phyloP scores from a whole-genome alignment of 1,140 invertebrate genomes.

The Solenopsis invicta region DNA sequence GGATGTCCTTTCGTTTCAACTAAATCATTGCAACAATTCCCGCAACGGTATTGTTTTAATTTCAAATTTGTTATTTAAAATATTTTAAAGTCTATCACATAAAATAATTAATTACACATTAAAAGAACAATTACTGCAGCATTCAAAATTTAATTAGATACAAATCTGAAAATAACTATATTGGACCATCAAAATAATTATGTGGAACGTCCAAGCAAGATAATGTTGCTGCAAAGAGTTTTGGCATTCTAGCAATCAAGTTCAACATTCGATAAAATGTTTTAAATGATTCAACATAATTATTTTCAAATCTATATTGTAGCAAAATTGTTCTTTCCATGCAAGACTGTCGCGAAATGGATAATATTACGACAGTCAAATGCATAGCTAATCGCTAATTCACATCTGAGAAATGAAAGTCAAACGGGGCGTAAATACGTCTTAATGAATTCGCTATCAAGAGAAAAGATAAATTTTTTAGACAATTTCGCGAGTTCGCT shows the following conservation, averaged over 20 bases:
- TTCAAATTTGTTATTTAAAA: conserved; percentile 13
- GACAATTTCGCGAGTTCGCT: conserved; percentile 29
- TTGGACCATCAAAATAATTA: no score
- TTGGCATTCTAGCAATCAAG: no score
- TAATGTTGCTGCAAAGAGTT: no score
- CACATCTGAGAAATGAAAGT: background rate
- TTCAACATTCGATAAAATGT: no score
- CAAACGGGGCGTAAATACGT: background rate
- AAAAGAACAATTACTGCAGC: no score
- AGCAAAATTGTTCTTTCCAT: no score
- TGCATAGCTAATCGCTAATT: no score
- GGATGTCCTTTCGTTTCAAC: background rate
- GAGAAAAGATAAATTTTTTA: conserved; percentile 33
- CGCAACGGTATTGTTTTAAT: background rate
- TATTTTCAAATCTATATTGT: no score
- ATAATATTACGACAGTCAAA: background rate
- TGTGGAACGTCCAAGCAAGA: no score
- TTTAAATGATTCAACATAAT: no score
- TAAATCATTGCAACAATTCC: conserved; percentile 36
- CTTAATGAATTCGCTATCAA: conserved; percentile 31
- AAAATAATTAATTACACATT: conserved; percentile 12
- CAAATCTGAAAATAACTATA: no score
- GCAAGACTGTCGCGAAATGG: background rate
- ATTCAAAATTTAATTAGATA: no score
- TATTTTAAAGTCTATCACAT: background rate